Evolutionary conservation across 2,888 invertebrate genomes (phyloP).

Genomic region (Ochlodes sylvanus): DNA sequence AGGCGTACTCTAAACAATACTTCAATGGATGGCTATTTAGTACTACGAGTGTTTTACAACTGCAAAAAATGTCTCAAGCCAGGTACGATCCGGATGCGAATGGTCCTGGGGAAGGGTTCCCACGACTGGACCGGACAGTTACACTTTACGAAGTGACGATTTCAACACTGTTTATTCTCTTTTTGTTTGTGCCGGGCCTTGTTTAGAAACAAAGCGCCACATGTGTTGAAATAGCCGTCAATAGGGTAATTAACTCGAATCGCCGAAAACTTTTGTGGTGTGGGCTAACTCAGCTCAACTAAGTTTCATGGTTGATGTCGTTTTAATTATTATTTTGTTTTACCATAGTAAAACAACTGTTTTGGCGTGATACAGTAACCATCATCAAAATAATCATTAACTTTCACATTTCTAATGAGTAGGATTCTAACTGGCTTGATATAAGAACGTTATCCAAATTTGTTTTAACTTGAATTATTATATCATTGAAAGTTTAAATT

Average conservation of each 20-base stretch:
- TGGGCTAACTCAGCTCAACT: not conserved
- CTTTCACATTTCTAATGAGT: too few relatives aligned
- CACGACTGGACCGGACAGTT: conserved; percentile 65
- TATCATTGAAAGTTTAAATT: too few relatives aligned
- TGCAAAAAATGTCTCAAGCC: conserved; percentile 65
- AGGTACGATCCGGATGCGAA: conserved; percentile 81
- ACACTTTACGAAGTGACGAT: conserved; percentile 74
- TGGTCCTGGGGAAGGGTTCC: conserved; percentile 62
- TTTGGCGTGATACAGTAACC: too few relatives aligned
- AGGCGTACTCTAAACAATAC: conserved; percentile 60
- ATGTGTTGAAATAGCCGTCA: conserved; percentile 55
- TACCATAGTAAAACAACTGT: too few relatives aligned
- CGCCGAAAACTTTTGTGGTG: not conserved
- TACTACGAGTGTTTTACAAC: conserved; percentile 75
- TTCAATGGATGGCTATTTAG: conserved; percentile 69
- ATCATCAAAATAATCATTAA: too few relatives aligned
- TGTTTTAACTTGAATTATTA: too few relatives aligned
- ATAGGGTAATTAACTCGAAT: conserved; percentile 15
- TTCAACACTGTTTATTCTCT: conserved; percentile 63
- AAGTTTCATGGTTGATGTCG: not conserved
- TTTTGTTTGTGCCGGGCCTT: conserved; percentile 55
- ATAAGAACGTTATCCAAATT: too few relatives aligned
- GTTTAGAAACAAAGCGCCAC: conserved; percentile 71
- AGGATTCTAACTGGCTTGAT: too few relatives aligned
- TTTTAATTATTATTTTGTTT: not conserved